Percentiles rank a stretch among this genome's conserved stretches.
Conservation (phyloP, 2,113 vertebrate species). For the Sturnira hondurensis region DNA sequence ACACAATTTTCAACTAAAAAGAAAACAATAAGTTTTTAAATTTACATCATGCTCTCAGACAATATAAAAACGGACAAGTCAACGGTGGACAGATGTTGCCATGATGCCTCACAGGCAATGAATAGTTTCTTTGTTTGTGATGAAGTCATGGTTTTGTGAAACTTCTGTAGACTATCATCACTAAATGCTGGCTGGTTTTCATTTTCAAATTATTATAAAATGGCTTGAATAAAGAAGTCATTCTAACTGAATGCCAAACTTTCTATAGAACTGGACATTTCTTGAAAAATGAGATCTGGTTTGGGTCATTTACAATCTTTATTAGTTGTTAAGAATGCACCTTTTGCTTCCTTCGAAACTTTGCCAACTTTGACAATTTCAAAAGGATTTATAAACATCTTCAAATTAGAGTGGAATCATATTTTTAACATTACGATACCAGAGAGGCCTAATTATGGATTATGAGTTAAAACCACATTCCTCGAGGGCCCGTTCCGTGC, state of each 20-base stretch:
- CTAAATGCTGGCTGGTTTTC: conserved; percentile 68
- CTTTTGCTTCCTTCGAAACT: conserved; percentile 19
- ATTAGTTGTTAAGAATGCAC: conserved; percentile 36
- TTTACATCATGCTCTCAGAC: conserved; percentile 40
- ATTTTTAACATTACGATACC: background rate
- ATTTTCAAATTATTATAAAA: conserved; percentile 67
- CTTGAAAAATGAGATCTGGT: conserved; percentile 41
- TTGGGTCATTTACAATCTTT: conserved; percentile 33
- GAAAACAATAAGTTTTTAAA: conserved; percentile 60
- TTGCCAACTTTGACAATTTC: background rate
- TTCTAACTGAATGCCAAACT: conserved; percentile 67
- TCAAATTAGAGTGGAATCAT: background rate
- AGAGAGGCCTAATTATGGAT: conserved; percentile 2
- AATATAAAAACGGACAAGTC: background rate
- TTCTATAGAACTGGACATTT: conserved; percentile 57
- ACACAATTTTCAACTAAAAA: conserved; percentile 31
- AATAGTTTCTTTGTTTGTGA: conserved; percentile 47
- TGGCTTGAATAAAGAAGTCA: conserved; percentile 38
- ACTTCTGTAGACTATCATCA: conserved; percentile 65
- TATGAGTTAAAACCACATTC: background rate
- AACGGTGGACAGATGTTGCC: conserved; percentile 46
- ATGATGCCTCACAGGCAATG: conserved; percentile 31
- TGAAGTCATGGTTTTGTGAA: conserved; percentile 43
- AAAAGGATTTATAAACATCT: conserved; percentile 36
- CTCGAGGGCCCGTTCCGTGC: background rate